Base-by-base conservation (phyloP, 1,140 invertebrate species). In the Triops longicaudatus region DNA sequence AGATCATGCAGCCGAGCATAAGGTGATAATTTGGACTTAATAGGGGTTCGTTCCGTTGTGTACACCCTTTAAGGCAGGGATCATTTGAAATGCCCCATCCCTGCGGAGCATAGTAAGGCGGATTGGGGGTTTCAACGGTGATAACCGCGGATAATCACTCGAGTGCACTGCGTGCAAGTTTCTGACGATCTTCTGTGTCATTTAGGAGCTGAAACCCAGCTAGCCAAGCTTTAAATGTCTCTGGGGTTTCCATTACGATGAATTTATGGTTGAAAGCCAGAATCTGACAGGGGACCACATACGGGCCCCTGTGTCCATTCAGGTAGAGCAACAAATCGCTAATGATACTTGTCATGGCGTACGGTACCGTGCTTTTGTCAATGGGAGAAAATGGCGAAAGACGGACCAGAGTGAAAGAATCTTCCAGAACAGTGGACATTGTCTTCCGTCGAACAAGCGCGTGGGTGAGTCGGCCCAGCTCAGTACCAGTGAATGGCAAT, bases 11-110 rank as follows among this genome's bases (percentile, higher is more conserved):
- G 50, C 17, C 6, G 50, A 63, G 50, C 50, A 22, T 17, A 63
- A 63, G 50, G 50, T 63, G 50, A 63, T 63, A 63, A 63, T 63
- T 63, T 63, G 50, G 50, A 63, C 50, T 17, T 22, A 63, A 63
- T n/a, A 63, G 50, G 22, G 0, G 50, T 63, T 63, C 10, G 50
- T 63, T 63, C 50, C 50, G 50, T 37, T 37, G 31, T 22, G 50
- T 63, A 63, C 50, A 63, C 50, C 50, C 50, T 63, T 22, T 22
- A 5, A 63, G n/a, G 14, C 22, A 63, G 50, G 50, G 14, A 5
- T 7, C 7, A 17, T n/a, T 63, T 63, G 22, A 63, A 0, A 14
- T 63, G 22, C 50, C 50, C 50, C 17, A 4, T 10, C n/a, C 4
- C 22, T 17, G 50, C 14, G n/a, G 2, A 37, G 31, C 31, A 37